phyloP scores from a whole-genome alignment of 2,888 invertebrate genomes.

The Oxystoma pomonae region DNA sequence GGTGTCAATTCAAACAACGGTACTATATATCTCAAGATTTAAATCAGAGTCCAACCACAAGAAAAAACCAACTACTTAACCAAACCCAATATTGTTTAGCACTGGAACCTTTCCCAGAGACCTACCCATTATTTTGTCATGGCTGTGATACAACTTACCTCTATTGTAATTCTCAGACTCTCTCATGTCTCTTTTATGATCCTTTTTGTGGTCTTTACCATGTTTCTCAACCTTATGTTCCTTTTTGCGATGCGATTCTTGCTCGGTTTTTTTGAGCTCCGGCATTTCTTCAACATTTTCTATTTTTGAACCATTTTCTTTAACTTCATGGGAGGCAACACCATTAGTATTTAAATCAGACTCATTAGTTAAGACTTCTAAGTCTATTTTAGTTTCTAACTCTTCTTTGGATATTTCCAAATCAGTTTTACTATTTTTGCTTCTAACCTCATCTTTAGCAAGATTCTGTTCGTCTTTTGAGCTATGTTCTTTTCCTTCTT shows the following conservation, averaged over 20 bases:
- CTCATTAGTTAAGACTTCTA: background rate
- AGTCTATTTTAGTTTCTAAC: background rate
- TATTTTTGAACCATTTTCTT: background rate
- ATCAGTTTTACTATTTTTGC: constrained; percentile 17
- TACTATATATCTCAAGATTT: no score
- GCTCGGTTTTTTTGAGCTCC: background rate
- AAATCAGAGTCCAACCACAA: no score
- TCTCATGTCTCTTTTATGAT: constrained; percentile 3
- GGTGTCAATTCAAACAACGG: no score
- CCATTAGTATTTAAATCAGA: background rate
- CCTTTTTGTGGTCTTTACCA: constrained; percentile 12
- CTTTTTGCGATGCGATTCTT: background rate
- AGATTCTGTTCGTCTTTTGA: background rate
- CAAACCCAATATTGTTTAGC: no score
- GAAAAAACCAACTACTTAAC: no score
- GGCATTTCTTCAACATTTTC: background rate
- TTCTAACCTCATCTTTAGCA: background rate
- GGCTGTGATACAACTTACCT: no score
- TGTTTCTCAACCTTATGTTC: constrained; percentile 14
- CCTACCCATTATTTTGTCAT: no score
- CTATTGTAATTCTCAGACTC: no score
- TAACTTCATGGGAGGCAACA: background rate
- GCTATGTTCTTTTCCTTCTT: constrained; percentile 7
- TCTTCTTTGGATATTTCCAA: constrained; percentile 9
- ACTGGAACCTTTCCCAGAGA: no score